Conservation (phyloP, 1,140 invertebrate genomes). For the Acromyrmex heyeri region DNA sequence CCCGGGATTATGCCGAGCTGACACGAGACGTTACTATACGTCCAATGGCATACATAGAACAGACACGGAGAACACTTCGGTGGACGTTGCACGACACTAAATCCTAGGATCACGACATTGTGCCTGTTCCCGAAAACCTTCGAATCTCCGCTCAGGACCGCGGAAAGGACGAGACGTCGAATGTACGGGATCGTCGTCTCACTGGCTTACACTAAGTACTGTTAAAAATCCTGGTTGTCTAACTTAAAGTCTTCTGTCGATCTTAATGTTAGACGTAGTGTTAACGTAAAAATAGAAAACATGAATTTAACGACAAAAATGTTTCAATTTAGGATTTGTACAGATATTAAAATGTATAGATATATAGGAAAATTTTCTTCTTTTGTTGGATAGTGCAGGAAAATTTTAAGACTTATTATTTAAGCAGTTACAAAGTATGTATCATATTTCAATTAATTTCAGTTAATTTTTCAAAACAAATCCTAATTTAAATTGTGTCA, state of each 20-base stretch:
- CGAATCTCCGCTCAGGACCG: constrained; percentile 63
- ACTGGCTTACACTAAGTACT: constrained; percentile 78
- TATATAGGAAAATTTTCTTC: background rate
- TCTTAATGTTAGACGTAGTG: background rate
- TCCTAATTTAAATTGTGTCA: background rate
- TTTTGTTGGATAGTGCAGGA: background rate
- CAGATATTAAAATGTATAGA: background rate
- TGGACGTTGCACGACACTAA: constrained; percentile 73
- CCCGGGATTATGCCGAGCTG: constrained; percentile 82
- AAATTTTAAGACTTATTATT: background rate
- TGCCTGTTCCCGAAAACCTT: constrained; percentile 71
- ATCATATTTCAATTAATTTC: background rate
- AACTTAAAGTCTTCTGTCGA: constrained; percentile 2
- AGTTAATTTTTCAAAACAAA: background rate
- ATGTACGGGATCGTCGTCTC: constrained; percentile 65
- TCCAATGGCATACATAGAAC: constrained; percentile 67
- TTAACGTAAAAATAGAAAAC: background rate
- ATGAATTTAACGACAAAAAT: background rate
- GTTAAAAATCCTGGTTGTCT: constrained; percentile 44
- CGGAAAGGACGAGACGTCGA: constrained; percentile 57
- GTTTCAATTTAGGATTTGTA: background rate
- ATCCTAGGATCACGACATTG: constrained; percentile 72
- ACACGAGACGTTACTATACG: constrained; percentile 82
- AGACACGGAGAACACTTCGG: constrained; percentile 72
- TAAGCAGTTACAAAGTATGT: background rate